Base-by-base conservation (phyloP, 2,113 vertebrate genomes). In the Proteles cristata region DNA sequence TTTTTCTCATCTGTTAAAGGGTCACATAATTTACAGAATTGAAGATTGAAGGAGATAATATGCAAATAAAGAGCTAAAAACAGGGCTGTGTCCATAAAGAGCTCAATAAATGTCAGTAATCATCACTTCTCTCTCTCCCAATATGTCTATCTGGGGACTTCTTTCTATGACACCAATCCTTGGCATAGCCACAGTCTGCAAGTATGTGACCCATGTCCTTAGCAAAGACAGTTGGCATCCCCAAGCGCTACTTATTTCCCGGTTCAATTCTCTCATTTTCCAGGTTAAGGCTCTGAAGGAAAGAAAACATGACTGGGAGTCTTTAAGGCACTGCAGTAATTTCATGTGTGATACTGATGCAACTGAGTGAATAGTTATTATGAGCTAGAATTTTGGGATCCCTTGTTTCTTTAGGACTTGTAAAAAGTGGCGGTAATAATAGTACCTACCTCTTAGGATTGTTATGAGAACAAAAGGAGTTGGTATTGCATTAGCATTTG, bases 1-100 rank as follows among this genome's bases (percentile, higher is more conserved):
- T 83, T 95, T 93, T 92, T 74, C 81, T 91, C 48, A 91, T 95
- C 28, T 82, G 17, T 96, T 83, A 89, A 95, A 94, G 53, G 66
- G 53, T 83, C 68, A 68, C 82, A 76, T 87, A 84, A 95, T 94
- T 92, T 96, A 92, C 48, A 95, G 68, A 94, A 31, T 65, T 77
- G 53, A 95, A 92, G 90, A 92, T 77, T 68, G 90, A 95, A 96
- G 79, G 33, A 93, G 48, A 94, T 81, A 88, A 82, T 39, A 91
- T 16, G 33, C 63, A 74, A n/a, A 73, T 63, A 61, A 93, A 88
- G 50, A 91, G 58, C 39, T 93, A 76, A 76, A 84, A 91, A 88
- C 35, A 87, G 50, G 50, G 74, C 28, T 80, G 23, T 85, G 17
- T 28, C 71, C 11, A 65, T 88, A 53, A 94, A 65, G 48, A 28